These are phyloP conservation scores for Dryocosmus kuriphilus DNA, from an alignment of 2,888 invertebrate genomes.

Conservation along the genomic window DNA sequence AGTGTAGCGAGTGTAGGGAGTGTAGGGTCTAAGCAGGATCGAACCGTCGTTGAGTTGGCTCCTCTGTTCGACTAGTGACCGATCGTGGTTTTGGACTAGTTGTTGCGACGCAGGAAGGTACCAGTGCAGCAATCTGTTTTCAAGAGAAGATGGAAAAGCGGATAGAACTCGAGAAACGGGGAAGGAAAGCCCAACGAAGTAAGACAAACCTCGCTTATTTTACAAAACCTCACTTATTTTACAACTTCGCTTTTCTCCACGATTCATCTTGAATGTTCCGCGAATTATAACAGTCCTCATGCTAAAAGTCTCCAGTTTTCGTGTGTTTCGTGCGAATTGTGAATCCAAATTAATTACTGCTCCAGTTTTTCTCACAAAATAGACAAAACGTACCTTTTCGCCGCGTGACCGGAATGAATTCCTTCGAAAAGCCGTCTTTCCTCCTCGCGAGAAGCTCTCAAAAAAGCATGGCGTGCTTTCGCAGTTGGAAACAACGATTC, in stretches of 20 bases:
- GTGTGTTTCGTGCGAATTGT: neutral
- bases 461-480: slow-evolving; percentile 36
- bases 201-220: slow-evolving; percentile 76
- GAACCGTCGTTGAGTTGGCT: slow-evolving; percentile 72
- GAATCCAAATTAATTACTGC: neutral
- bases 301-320: neutral
- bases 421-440: slow-evolving; percentile 21
- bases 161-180: slow-evolving; percentile 95
- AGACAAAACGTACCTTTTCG: neutral
- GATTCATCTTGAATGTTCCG: slow-evolving; percentile 27
- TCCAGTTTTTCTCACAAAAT: neutral
- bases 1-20: slow-evolving; percentile 53
- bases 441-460: slow-evolving; percentile 23
- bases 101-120: slow-evolving; percentile 75
- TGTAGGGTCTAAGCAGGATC: slow-evolving; percentile 67
- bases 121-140: slow-evolving; percentile 59
- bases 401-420: slow-evolving; percentile 27
- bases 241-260: slow-evolving; percentile 17
- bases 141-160: slow-evolving; percentile 88
- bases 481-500: slow-evolving; percentile 16
- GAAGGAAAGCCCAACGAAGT: slow-evolving; percentile 94
- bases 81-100: slow-evolving; percentile 68
- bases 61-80: slow-evolving; percentile 68
- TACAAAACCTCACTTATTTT: slow-evolving; percentile 50
- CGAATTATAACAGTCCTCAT: slow-evolving; percentile 7